Percentiles rank a stretch among this genome's conserved stretches.
These are phyloP conservation scores for Chaetophractus vellerosus DNA, from an alignment of 2,797 vertebrate species.

Conservation along the genomic window DNA sequence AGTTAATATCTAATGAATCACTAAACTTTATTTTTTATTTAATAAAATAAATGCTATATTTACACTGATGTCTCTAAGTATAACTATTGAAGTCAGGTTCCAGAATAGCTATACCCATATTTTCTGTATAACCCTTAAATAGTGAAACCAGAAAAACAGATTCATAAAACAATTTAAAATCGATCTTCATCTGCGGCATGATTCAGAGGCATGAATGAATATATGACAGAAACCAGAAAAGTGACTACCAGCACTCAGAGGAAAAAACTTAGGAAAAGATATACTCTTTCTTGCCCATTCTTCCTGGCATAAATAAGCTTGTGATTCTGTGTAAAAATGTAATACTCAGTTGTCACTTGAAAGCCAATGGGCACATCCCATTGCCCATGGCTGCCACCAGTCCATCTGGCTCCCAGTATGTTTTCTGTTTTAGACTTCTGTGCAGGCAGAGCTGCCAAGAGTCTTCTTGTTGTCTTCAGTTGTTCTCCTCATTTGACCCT, in stretches of 20 bases:
- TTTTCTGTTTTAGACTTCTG: constrained; percentile 62
- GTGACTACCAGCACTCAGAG: background rate
- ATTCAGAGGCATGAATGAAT: constrained; percentile 38
- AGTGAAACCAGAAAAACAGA: constrained; percentile 25
- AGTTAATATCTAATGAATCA: constrained; percentile 40
- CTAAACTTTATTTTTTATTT: constrained; percentile 1
- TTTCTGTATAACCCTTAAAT: constrained; percentile 51
- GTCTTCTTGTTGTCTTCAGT: constrained; percentile 53
- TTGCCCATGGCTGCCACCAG: background rate
- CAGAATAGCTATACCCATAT: background rate
- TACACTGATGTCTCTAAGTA: background rate
- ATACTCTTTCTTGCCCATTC: background rate
- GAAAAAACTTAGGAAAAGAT: constrained; percentile 15
- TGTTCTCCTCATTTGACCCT: constrained; percentile 85
- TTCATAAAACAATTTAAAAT: constrained; percentile 35
- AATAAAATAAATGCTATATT: constrained; percentile 24
- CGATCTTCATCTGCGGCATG: constrained; percentile 4
- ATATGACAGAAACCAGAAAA: background rate
- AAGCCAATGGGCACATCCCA: background rate
- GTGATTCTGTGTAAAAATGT: background rate
- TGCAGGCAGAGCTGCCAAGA: constrained; percentile 70
- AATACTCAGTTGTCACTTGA: background rate
- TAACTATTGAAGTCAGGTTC: constrained; percentile 18
- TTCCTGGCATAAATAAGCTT: background rate
- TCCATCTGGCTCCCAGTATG: constrained; percentile 67